A percentile compares a stretch with the other conserved stretches of the same genome.
phyloP scores from a whole-genome alignment of 64 coral and sea anemone genomes.

The Actinia tenebrosa region DNA sequence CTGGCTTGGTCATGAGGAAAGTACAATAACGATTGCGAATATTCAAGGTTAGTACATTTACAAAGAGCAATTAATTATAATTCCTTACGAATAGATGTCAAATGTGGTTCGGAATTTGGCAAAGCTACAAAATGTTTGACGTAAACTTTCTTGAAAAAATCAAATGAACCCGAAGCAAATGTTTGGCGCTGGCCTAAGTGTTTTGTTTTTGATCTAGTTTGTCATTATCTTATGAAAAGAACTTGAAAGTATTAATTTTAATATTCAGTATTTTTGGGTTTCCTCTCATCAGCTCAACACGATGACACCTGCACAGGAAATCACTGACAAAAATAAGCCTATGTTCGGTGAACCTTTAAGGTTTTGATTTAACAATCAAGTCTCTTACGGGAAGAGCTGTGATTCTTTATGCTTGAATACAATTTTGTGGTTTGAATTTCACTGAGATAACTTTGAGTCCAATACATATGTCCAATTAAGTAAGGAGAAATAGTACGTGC shows the following conservation, averaged over 20 bases:
- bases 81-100: too few species aligned
- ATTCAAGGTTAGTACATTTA: background rate
- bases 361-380: background rate
- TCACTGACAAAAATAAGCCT: background rate
- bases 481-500: too few species aligned
- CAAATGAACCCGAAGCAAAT: too few species aligned
- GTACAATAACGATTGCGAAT: background rate
- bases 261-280: background rate
- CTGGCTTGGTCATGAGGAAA: background rate
- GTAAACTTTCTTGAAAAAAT: too few species aligned
- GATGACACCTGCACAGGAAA: background rate
- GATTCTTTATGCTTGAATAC: background rate
- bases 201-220: background rate
- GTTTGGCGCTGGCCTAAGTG: too few species aligned
- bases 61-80: background rate
- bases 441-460: background rate
- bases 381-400: background rate
- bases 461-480: background rate
- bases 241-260: background rate
- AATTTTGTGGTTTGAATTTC: background rate
- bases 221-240: background rate
- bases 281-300: background rate
- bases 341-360: background rate
- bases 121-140: too few species aligned
- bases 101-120: too few species aligned